Evolutionary conservation across 2,888 invertebrate species (phyloP).

Genomic region (Neelides folsomi): DNA sequence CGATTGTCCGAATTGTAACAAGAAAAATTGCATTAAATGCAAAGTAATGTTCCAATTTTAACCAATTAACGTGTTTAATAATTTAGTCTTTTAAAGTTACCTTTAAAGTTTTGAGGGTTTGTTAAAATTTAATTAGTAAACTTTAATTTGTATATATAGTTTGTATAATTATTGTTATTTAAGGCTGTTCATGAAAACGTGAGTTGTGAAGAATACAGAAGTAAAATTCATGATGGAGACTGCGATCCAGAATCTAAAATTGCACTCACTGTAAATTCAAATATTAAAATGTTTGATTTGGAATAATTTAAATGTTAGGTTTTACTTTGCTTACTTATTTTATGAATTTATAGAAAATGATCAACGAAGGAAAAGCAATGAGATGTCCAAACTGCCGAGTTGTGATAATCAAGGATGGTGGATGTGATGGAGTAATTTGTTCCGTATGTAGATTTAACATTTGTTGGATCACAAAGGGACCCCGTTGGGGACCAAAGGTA

Average conservation of each 20-base stretch:
- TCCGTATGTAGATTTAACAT: slow-evolving; percentile 84
- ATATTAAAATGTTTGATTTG: background rate
- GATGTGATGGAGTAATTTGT: slow-evolving; percentile 83
- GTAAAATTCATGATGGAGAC: slow-evolving; percentile 54
- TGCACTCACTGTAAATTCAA: slow-evolving; percentile 52
- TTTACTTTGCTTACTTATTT: too few relatives aligned
- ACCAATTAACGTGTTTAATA: too few relatives aligned
- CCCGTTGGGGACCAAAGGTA: slow-evolving; percentile 51
- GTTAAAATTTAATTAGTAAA: too few relatives aligned
- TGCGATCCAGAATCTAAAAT: too few relatives aligned
- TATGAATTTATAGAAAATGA: slow-evolving; percentile 36
- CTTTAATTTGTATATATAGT: too few relatives aligned
- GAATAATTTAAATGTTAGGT: too few relatives aligned
- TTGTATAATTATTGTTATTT: too few relatives aligned
- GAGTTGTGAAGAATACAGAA: slow-evolving; percentile 69
- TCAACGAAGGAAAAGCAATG: slow-evolving; percentile 40
- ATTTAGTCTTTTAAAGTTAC: too few relatives aligned
- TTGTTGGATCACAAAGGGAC: slow-evolving; percentile 77
- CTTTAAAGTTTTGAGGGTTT: too few relatives aligned
- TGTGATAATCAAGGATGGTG: slow-evolving; percentile 76
- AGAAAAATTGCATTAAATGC: slow-evolving; percentile 70
- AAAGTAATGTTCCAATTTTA: slow-evolving; percentile 9
- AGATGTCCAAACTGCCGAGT: slow-evolving; percentile 55
- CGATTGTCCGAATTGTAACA: slow-evolving; percentile 62
- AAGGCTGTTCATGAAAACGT: slow-evolving; percentile 64